These are phyloP conservation scores for Synanthedon myopaeformis DNA, from an alignment of 2,888 invertebrate genomes.

Conservation along the genomic window DNA sequence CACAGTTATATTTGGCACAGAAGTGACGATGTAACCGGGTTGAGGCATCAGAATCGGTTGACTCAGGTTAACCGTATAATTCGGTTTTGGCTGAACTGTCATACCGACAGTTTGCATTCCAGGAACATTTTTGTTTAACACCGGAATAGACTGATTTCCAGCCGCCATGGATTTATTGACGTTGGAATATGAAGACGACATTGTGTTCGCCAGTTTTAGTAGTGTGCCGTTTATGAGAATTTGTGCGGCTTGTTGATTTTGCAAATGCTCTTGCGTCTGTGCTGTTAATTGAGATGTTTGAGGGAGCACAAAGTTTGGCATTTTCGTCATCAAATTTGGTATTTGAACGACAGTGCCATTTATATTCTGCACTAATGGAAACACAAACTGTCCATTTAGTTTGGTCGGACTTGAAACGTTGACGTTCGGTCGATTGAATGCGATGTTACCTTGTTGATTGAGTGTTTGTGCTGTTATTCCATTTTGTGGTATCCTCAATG, in stretches of 20 bases:
- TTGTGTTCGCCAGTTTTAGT: constrained; percentile 54
- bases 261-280: constrained; percentile 51
- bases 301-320: constrained; percentile 66
- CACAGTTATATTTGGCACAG: constrained; percentile 65
- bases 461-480: constrained; percentile 47
- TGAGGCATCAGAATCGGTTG: constrained; percentile 60
- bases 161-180: constrained; percentile 43
- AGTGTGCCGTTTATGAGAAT: constrained; percentile 65
- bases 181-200: constrained; percentile 42
- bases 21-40: constrained; percentile 63
- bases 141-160: constrained; percentile 45
- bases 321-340: constrained; percentile 71
- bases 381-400: constrained; percentile 66
- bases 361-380: constrained; percentile 72
- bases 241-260: constrained; percentile 56
- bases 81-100: constrained; percentile 63
- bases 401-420: constrained; percentile 60
- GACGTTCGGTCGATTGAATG: constrained; percentile 50
- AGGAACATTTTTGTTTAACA: constrained; percentile 57
- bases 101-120: constrained; percentile 58
- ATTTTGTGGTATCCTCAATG: constrained; percentile 69
- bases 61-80: constrained; percentile 64
- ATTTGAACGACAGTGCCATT: constrained; percentile 72
- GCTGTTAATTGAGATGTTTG: constrained; percentile 42
- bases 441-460: constrained; percentile 33